Percentiles rank a stretch among this genome's conserved stretches.
These are phyloP conservation scores for Drosophila sechellia DNA, from an alignment of 1,140 invertebrate genomes.

Conservation along the genomic window DNA sequence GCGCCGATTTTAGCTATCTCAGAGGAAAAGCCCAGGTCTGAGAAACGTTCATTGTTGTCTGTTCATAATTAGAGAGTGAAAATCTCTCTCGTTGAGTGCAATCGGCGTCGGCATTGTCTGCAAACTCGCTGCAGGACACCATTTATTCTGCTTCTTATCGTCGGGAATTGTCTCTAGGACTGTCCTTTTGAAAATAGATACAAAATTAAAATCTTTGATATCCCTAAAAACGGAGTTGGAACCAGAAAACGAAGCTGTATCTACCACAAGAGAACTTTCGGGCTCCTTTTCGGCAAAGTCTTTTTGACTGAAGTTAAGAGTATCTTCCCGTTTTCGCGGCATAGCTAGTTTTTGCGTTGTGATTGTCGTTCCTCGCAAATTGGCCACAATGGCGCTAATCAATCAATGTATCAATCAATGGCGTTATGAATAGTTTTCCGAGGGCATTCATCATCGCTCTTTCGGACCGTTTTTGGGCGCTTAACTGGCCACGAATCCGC, in stretches of 20 bases:
- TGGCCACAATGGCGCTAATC: conserved; percentile 27
- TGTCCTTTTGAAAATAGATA: conserved; percentile 8
- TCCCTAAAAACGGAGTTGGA: too few relatives aligned
- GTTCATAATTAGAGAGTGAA: conserved; percentile 30
- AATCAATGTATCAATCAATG: conserved; percentile 44
- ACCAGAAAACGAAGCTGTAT: too few relatives aligned
- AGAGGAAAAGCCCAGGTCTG: conserved; percentile 19
- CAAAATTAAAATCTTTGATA: neutral
- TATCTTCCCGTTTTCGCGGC: neutral
- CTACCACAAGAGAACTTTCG: too few relatives aligned
- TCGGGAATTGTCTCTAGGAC: conserved; percentile 29
- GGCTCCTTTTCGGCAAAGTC: too few relatives aligned
- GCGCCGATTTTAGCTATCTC: conserved; percentile 9
- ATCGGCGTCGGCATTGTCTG: conserved; percentile 28
- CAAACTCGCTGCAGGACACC: conserved; percentile 3
- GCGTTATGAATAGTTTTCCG: conserved; percentile 43
- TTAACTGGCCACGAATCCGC: conserved; percentile 8
- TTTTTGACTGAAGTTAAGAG: neutral
- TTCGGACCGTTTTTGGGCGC: neutral
- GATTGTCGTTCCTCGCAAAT: neutral
- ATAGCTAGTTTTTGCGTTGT: too few relatives aligned
- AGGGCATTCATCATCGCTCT: conserved; percentile 49
- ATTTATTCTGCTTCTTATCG: neutral
- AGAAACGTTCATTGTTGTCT: conserved; percentile 21
- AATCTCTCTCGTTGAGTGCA: conserved; percentile 41